Evolutionary conservation across 2,113 vertebrate species (phyloP).

Genomic region (Poeciliopsis turrubarensis): DNA sequence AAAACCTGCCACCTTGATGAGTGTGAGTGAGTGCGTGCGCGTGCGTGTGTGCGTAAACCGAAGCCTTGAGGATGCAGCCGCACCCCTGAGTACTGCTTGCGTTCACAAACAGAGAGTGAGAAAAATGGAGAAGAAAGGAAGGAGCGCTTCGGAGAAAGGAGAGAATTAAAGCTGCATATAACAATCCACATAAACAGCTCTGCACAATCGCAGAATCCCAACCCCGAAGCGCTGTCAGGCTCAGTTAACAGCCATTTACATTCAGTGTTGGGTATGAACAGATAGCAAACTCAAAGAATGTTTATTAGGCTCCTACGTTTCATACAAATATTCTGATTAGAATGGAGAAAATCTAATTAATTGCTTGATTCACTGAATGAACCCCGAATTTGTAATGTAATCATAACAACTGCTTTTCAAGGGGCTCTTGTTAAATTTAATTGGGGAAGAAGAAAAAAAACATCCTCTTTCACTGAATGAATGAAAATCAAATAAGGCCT

Average conservation of each 20-base stretch:
- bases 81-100: slow-evolving; percentile 61
- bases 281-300: slow-evolving; percentile 68
- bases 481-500: slow-evolving; percentile 79
- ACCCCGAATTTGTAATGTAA: slow-evolving; percentile 80
- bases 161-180: slow-evolving; percentile 46
- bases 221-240: slow-evolving; percentile 46
- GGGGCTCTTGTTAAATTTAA: slow-evolving; percentile 80
- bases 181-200: slow-evolving; percentile 46
- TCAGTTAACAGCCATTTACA: slow-evolving; percentile 69
- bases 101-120: slow-evolving; percentile 46
- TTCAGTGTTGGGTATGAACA: slow-evolving; percentile 46
- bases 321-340: slow-evolving; percentile 77
- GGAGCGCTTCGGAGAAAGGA: slow-evolving; percentile 19
- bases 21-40: slow-evolving; percentile 62
- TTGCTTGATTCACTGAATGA: slow-evolving; percentile 79
- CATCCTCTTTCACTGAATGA: slow-evolving; percentile 73
- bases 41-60: slow-evolving; percentile 59
- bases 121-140: slow-evolving; percentile 25
- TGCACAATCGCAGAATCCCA: slow-evolving; percentile 33
- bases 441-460: slow-evolving; percentile 58
- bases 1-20: slow-evolving; percentile 73
- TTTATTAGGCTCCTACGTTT: slow-evolving; percentile 67
- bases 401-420: slow-evolving; percentile 82
- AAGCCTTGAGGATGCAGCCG: slow-evolving; percentile 72
- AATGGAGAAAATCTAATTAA: slow-evolving; percentile 79